A percentile compares a stretch with the other conserved stretches of the same genome.
These are phyloP conservation scores for Drosophila ficusphila DNA, from an alignment of 1,140 invertebrate species.

Conservation along the genomic window DNA sequence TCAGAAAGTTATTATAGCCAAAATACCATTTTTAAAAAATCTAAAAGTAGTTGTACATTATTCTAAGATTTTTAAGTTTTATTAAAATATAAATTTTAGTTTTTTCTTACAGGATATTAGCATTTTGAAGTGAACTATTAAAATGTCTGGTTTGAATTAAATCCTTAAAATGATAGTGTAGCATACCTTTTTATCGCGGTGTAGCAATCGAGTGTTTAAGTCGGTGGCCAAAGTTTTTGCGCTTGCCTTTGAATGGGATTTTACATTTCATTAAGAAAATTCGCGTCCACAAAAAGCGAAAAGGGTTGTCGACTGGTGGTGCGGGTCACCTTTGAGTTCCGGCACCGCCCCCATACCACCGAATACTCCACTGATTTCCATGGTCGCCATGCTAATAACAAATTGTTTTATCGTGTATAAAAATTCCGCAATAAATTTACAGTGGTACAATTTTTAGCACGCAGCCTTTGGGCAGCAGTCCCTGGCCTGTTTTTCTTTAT, in stretches of 20 bases:
- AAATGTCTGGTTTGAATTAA: no score
- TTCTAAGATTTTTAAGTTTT: no score
- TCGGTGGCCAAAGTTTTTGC: slow-evolving; percentile 15
- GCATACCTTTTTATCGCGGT: not conserved
- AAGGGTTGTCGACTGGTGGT: slow-evolving; percentile 29
- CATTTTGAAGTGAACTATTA: no score
- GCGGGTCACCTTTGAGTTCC: slow-evolving; percentile 40
- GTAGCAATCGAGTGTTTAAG: slow-evolving; percentile 12
- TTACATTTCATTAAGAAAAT: slow-evolving; percentile 81
- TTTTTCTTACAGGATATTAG: no score
- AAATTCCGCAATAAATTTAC: slow-evolving; percentile 72
- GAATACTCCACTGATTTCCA: slow-evolving; percentile 47
- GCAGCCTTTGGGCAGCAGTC: slow-evolving; percentile 38
- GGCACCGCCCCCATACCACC: not conserved
- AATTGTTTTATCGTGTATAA: slow-evolving; percentile 82
- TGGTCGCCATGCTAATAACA: slow-evolving; percentile 74
- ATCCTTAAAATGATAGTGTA: no score
- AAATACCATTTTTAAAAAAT: no score
- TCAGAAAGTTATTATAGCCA: no score
- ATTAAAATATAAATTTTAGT: no score
- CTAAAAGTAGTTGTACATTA: no score
- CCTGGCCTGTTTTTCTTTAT: slow-evolving; percentile 36
- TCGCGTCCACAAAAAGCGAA: slow-evolving; percentile 47
- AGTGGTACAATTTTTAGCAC: slow-evolving; percentile 65
- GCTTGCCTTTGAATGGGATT: slow-evolving; percentile 59